Evolutionary conservation across 2,113 vertebrate genomes (phyloP), one percentile per base, ranked within the genome.

Genomic region (Carlito syrichta): DNA sequence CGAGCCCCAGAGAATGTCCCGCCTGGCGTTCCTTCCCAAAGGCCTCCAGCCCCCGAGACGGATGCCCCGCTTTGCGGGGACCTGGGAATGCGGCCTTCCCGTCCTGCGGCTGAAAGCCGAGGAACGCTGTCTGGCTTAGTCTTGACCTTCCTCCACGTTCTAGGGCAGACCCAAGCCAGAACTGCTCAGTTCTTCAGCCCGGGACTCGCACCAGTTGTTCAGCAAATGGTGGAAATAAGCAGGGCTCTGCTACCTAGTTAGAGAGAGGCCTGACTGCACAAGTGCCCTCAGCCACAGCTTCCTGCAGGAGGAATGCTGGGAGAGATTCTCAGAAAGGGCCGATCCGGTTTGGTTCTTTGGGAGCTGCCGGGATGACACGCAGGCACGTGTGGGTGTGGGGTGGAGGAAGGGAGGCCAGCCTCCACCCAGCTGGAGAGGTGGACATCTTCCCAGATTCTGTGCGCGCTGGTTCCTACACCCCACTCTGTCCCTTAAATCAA

Each of bases 341-440:
- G 71, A n/a, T 96, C 50, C 56, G 79, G 87, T 87, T 91, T 66
- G 63, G 27, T 43, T 88, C 71, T 68, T 38, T 43, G 43, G n/a
- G 45, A 78, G 76, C 78, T 38, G 56, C 3, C 0, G 25, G 60
- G 40, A 16, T 32, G 38, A 35, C 0, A 1, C 6, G 2, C 40
- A 77, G 79, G 11, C 48, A 19, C 10, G 23, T 50, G 43, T 52
- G 98, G 98, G 97, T 63, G 54, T 95, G 95, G 54, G 97, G 82
- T 93, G 3, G 5, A 8, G 30, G 38, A 32, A 4, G 6, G 10
- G 38, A 3, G 2, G 27, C 63, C 50, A 38, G 35, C 52, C 30
- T 10, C 19, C 48, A 5, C 16, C 32, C 27, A 4, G 32, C 16
- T 45, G 38, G 63, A 38, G 43, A n/a, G 6, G 32, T 32, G 22